A percentile compares a stretch with the other conserved stretches of the same genome.
Conservation (phyloP, 2,888 invertebrate genomes). For the Pollenia griseotomentosa region DNA sequence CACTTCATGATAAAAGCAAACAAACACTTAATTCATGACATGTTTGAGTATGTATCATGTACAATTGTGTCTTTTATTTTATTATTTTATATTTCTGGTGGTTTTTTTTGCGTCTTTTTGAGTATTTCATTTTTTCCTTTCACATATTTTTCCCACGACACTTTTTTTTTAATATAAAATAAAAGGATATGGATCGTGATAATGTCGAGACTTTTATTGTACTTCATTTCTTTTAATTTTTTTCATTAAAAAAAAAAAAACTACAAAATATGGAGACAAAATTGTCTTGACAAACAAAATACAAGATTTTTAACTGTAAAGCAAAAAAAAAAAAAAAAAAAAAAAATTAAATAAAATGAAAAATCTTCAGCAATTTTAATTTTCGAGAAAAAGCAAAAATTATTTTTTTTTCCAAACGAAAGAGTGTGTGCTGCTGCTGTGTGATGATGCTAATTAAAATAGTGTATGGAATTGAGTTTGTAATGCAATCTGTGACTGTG, state of each 20-base stretch:
- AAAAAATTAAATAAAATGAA: conserved; percentile 6
- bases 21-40: conserved; percentile 71
- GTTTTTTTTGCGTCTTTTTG: conserved; percentile 43
- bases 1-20: conserved; percentile 65
- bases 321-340: not conserved
- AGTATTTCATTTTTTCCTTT: conserved; percentile 62
- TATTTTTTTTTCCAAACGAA: conserved; percentile 30
- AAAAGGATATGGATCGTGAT: conserved; percentile 69
- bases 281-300: conserved; percentile 55
- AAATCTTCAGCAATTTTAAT: conserved; percentile 52
- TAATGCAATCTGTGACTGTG: conserved; percentile 43
- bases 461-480: conserved; percentile 23
- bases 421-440: not conserved
- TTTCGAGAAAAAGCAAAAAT: conserved; percentile 52
- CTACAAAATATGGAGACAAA: conserved; percentile 54
- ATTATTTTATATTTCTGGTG: conserved; percentile 55
- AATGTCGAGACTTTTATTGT: conserved; percentile 58
- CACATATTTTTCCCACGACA: conserved; percentile 74
- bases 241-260: conserved; percentile 6
- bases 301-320: conserved; percentile 56
- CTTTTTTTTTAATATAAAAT: conserved; percentile 52
- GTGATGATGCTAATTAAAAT: conserved; percentile 63
- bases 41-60: conserved; percentile 68
- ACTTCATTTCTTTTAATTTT: conserved; percentile 28
- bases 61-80: conserved; percentile 66